phyloP scores from a whole-genome alignment of 2,888 invertebrate genomes.

The Homarus gammarus region DNA sequence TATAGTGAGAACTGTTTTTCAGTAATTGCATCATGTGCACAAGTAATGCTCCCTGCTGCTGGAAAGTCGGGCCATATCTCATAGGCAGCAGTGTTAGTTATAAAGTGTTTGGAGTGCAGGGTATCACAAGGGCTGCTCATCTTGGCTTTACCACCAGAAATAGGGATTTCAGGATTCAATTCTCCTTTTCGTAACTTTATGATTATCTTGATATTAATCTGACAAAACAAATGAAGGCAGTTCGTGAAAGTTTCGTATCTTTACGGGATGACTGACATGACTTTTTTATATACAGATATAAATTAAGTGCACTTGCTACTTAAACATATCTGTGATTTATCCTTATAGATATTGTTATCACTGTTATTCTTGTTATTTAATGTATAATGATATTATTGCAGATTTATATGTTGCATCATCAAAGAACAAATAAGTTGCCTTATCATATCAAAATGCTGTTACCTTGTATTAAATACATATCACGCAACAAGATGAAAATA shows the following conservation, averaged over 20 bases:
- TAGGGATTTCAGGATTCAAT: no score
- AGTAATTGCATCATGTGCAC: no score
- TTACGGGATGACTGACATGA: neutral
- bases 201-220: no score
- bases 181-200: no score
- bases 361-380: constrained; percentile 45
- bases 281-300: constrained; percentile 25
- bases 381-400: constrained; percentile 27
- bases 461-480: neutral
- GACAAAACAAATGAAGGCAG: neutral
- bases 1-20: no score
- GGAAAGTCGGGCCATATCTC: no score
- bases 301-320: constrained; percentile 44
- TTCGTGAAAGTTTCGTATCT: neutral
- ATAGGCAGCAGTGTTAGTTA: no score
- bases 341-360: constrained; percentile 35
- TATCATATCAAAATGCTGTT: constrained; percentile 30
- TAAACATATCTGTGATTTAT: constrained; percentile 38
- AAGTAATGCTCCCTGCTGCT: no score
- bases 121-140: no score
- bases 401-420: neutral
- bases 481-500: constrained; percentile 1
- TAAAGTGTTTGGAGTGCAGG: no score
- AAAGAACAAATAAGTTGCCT: constrained; percentile 35
- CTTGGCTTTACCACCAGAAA: no score